Evolutionary conservation across 2,888 invertebrate species (phyloP), one percentile per base, ranked within the genome.

Genomic region (Agriopis aurantiaria): DNA sequence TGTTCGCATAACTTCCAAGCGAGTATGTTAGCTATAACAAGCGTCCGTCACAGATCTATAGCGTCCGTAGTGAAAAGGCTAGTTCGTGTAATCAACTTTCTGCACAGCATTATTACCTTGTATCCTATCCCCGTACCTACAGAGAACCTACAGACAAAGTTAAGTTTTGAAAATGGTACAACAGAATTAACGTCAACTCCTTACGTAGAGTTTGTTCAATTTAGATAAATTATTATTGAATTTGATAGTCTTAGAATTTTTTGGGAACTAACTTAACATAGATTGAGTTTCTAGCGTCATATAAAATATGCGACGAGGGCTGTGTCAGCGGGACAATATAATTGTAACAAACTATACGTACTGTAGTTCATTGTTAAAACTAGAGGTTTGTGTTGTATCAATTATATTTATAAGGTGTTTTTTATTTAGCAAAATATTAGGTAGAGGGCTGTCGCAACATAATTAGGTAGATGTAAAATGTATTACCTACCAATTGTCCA

Each of bases 401-500:
- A n/a, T 52, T 23, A 1, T 5, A 23, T 8, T 52, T 23, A 12
- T 52, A 52, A 6, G 17, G 52, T 9, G 52, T 52, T 23, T 23
- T 33, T 52, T 33, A 23, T 52, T 55, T 55, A 55, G 33, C n/a
- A 55, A 55, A 55, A 55, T n/a, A 55, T 40, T 55, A 55, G 12
- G 55, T n/a, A 55, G 40, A 40, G 33, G 55, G 52, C 11, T 51
- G 51, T 51, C 33, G 52, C 12, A 33, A 51, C 11, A 9, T 49
- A 49, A 40, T 14, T 57, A 14, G n/a, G 8, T 41, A 17, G 23
- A 14, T 48, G 43, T 33, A 12, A 11, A 14, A 17, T 14, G 12
- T 55, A n/a, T 45, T 55, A 17, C 51, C 45, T 55, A 17, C 51
- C 45, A 52, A 12, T n/a, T 56, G 12, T 53, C 61, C 57, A 58